A percentile compares a stretch with the other conserved stretches of the same genome.
Evolutionary conservation across 1,140 invertebrate genomes (phyloP).

Genomic region (Cheumatopsyche charites): DNA sequence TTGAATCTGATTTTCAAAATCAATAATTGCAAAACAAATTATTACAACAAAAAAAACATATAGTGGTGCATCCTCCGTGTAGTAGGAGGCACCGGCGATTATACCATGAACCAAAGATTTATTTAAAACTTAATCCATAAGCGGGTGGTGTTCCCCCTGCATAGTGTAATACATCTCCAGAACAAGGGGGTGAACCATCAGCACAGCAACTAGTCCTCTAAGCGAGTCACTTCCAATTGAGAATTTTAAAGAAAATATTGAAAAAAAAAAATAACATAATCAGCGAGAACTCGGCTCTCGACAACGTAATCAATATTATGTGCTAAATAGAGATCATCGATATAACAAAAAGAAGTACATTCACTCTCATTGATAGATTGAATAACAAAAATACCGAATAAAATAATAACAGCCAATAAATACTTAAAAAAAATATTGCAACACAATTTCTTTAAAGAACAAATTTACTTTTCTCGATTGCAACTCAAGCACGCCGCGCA

Average conservation of each 20-base stretch:
- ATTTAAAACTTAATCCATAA: constrained; percentile 37
- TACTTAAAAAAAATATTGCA: constrained; percentile 50
- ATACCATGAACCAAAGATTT: constrained; percentile 53
- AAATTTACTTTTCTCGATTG: constrained; percentile 43
- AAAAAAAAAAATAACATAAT: constrained; percentile 21
- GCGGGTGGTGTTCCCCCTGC: constrained; percentile 58
- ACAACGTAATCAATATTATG: constrained; percentile 3
- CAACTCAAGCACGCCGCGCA: constrained; percentile 25
- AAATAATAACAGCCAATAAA: constrained; percentile 49
- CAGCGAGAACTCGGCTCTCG: constrained; percentile 13
- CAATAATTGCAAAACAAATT: constrained; percentile 64
- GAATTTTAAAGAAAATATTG: constrained; percentile 23
- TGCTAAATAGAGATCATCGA: constrained; percentile 40
- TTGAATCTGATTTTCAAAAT: constrained; percentile 62
- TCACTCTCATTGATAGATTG: constrained; percentile 39
- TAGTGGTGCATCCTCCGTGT: constrained; percentile 51
- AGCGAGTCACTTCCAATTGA: constrained; percentile 27
- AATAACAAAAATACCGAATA: constrained; percentile 46
- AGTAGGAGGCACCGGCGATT: constrained; percentile 50
- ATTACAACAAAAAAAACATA: constrained; percentile 55
- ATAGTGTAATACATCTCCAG: constrained; percentile 58
- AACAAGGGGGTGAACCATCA: constrained; percentile 55
- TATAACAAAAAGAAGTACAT: constrained; percentile 39
- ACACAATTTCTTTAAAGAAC: constrained; percentile 48
- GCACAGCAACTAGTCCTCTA: constrained; percentile 27